These are phyloP conservation scores for Cephalopholis sonnerati DNA, from an alignment of 2,113 vertebrate genomes.

Conservation along the genomic window DNA sequence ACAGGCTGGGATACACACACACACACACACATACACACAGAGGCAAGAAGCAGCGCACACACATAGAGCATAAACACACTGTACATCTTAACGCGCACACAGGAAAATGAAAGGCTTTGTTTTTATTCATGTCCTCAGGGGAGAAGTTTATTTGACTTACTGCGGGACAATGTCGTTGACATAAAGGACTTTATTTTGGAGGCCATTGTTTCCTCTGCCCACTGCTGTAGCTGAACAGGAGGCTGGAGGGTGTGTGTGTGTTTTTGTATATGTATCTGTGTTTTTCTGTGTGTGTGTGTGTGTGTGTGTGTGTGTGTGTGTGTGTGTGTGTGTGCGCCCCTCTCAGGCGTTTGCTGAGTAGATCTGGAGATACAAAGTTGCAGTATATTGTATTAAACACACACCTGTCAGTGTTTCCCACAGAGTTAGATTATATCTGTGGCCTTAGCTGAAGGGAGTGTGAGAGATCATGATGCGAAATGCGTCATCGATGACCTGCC, in stretches of 20 bases:
- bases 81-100: neutral
- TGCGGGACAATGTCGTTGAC: conserved; percentile 60
- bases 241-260: neutral
- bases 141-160: conserved; percentile 65
- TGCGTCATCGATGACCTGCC: no score
- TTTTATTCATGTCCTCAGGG: conserved; percentile 26
- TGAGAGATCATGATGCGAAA: no score
- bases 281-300: neutral
- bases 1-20: conserved; percentile 16
- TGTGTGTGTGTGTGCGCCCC: neutral
- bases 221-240: conserved; percentile 5
- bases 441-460: no score
- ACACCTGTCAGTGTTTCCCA: no score
- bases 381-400: no score
- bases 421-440: no score
- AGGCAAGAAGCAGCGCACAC: neutral
- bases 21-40: conserved; percentile 10
- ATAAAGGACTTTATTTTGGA: conserved; percentile 54
- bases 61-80: conserved; percentile 13
- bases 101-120: conserved; percentile 36
- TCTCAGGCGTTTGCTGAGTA: no score
- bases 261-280: neutral
- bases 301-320: neutral
- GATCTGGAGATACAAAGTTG: no score
- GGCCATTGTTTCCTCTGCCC: conserved; percentile 52